These are phyloP conservation scores for Tadarida brasiliensis DNA, from an alignment of 2,797 vertebrate genomes.

Conservation along the genomic window DNA sequence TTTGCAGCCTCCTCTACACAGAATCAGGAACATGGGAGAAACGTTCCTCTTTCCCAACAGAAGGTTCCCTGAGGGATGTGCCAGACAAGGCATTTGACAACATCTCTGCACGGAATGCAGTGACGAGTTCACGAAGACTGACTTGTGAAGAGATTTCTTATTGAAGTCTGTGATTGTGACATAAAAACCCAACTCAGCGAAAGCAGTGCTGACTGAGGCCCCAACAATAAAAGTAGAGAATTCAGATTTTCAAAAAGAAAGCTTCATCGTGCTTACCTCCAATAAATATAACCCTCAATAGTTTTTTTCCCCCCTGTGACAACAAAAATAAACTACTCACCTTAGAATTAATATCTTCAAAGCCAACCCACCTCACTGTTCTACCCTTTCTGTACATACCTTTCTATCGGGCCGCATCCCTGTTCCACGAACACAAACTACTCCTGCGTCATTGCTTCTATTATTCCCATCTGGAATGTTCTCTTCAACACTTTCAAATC, in stretches of 20 bases:
- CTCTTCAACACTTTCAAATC: neutral
- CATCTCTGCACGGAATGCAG: neutral
- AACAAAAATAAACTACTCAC: neutral
- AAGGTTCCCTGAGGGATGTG: neutral
- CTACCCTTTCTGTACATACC: neutral
- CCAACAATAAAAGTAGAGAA: neutral
- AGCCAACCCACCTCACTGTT: neutral
- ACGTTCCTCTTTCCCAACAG: neutral
- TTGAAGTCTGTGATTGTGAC: neutral
- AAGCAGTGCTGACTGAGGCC: neutral
- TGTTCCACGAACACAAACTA: neutral
- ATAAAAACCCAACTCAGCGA: neutral
- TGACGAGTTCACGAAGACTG: neutral
- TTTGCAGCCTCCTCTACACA: neutral
- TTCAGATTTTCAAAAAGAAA: neutral
- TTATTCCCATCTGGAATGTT: neutral
- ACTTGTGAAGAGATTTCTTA: neutral
- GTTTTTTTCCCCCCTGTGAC: neutral
- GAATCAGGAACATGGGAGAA: neutral
- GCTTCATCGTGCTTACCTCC: neutral
- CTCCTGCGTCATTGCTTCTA: neutral
- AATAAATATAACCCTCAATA: neutral
- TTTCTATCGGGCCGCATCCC: neutral
- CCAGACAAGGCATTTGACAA: neutral
- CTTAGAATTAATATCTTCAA: neutral